Percentiles rank a stretch among this genome's conserved stretches.
phyloP scores from a whole-genome alignment of 2,888 invertebrate species.

The Dyspetes luteomarginatus region DNA sequence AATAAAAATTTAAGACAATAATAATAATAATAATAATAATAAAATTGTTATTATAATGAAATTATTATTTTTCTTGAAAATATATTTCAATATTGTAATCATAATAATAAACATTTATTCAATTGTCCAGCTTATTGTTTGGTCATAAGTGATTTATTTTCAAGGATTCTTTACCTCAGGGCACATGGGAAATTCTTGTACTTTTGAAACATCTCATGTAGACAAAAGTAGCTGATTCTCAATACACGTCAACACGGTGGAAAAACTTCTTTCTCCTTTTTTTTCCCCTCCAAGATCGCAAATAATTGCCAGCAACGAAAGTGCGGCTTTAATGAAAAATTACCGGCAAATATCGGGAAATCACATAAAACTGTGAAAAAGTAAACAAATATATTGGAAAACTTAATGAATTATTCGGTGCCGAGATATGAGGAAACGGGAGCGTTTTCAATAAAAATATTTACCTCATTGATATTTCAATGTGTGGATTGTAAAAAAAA shows the following conservation, averaged over 20 bases:
- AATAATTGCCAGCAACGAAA: not conserved
- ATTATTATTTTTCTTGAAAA: too few species aligned
- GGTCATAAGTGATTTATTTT: not conserved
- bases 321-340: not conserved
- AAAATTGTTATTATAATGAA: too few species aligned
- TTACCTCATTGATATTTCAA: not conserved
- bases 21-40: too few species aligned
- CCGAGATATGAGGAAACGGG: not conserved
- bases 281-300: not conserved
- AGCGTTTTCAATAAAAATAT: not conserved
- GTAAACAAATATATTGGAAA: not conserved
- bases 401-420: too few species aligned
- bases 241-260: not conserved
- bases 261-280: not conserved
- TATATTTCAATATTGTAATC: too few species aligned
- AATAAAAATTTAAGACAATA: too few species aligned
- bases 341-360: not conserved
- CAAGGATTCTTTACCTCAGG: constrained; percentile 25
- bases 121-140: too few species aligned
- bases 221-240: not conserved
- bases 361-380: not conserved
- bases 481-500: not conserved
- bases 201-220: constrained; percentile 42
- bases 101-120: too few species aligned
- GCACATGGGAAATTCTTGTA: not conserved